Conservation (phyloP, 2,797 vertebrate species). For the Pyrocephalus nanus region DNA sequence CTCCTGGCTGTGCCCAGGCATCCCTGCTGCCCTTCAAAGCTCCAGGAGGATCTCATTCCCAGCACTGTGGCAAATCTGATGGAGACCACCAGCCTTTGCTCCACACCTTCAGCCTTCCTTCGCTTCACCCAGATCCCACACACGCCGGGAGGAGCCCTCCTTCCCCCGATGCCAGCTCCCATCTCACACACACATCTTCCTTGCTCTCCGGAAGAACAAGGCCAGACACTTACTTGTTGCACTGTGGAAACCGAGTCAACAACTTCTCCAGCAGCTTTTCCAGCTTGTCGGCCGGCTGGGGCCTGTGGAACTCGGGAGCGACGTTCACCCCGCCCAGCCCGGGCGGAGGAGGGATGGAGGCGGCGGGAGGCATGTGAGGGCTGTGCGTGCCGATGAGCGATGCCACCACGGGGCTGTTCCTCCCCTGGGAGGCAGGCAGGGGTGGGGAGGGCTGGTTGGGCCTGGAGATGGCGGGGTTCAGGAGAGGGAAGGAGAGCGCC, state of each 20-base stretch:
- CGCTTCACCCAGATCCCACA: rapidly evolving
- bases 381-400: constrained; percentile 58
- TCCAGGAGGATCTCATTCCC: not conserved
- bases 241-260: constrained; percentile 84
- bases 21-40: not conserved
- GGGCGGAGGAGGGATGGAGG: constrained; percentile 74
- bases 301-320: constrained; percentile 62
- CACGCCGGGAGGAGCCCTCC: rapidly evolving
- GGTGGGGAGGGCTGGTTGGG: constrained; percentile 73
- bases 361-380: constrained; percentile 58
- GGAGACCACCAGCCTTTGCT: not conserved
- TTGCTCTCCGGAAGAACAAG: rapidly evolving
- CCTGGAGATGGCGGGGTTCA: constrained; percentile 70
- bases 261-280: constrained; percentile 90
- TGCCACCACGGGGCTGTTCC: constrained; percentile 70
- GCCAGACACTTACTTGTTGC: constrained; percentile 79
- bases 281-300: constrained; percentile 80
- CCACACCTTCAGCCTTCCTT: not conserved
- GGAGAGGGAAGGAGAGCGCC: constrained; percentile 73
- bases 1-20: not conserved
- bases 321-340: constrained; percentile 69
- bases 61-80: not conserved
- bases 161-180: not conserved
- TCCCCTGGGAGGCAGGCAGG: constrained; percentile 72
- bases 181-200: rapidly evolving